Base-by-base conservation (phyloP, 2,888 invertebrate species). In the Andrena camellia region DNA sequence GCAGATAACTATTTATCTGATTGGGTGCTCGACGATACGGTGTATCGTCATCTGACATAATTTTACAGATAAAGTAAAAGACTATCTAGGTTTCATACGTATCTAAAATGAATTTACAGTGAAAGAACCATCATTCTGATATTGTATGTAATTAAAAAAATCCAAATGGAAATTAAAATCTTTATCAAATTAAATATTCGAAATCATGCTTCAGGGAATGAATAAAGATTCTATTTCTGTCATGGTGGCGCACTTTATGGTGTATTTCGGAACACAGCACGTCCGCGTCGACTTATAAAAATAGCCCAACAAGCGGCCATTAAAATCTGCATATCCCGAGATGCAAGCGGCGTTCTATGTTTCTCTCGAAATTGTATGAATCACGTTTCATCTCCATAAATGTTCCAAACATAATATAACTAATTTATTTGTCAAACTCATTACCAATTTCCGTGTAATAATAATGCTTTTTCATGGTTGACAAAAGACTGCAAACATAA, bases 321-420 rank as follows among this genome's bases (percentile, higher is more conserved):
- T 78, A 17, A 73, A 66, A 73, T 78, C 71, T 76, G 71, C 75
- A 75, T 69, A 75, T 69, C 52, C 35, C 57, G 52, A 62, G 31
- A 64, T 63, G 63, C 54, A 63, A 57, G 17, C 13, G 63, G 42
- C 54, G 13, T 33, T 64, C 52, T 71, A 76, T 60, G 60, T 68
- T 62, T 68, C 33, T 48, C 59, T 6, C 8, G 48, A 50, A 67
- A 67, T 59, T 31, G 42, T 50, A 59, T 13, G n/a, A 48, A 60
- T 57, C 20, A 29, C 13, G 29, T 23, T 8, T 69, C 20, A 23
- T 57, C 17, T 23, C 35, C 60, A 13, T 76, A 71, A 48, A 50
- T 52, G 29, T 33, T 23, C 6, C 26, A 23, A 7, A 10, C 33
- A 23, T 17, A 3, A 31, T 10, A 26, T 10, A 31, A 8, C n/a